These are phyloP conservation scores for Chironex yamaguchii DNA, from an alignment of 30 jellyfish, hydroid and myxozoan species.

Conservation along the genomic window DNA sequence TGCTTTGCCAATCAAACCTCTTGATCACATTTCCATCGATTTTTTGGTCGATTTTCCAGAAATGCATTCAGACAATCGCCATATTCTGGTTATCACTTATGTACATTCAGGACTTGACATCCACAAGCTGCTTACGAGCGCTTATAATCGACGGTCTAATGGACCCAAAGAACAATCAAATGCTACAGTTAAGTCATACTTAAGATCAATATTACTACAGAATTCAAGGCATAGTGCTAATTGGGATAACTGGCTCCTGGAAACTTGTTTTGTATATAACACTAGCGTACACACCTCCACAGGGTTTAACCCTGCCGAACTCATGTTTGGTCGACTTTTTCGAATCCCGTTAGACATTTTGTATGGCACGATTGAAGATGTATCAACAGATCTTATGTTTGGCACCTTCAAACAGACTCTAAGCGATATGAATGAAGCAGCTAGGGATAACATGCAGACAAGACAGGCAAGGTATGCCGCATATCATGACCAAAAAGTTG, in stretches of 20 bases:
- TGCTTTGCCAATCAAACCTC: slow-evolving; percentile 2
- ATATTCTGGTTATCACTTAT: slow-evolving; percentile 1
- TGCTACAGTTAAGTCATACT: slow-evolving; percentile 1
- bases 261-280: slow-evolving; percentile 37
- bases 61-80: background rate
- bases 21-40: background rate
- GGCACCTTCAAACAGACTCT: background rate
- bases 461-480: slow-evolving; percentile 22
- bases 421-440: background rate
- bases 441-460: slow-evolving; percentile 11
- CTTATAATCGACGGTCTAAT: slow-evolving; percentile 32
- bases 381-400: background rate
- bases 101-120: slow-evolving; percentile 1
- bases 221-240: background rate
- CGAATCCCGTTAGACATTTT: slow-evolving; percentile 22
- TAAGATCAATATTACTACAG: background rate
- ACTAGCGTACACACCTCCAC: slow-evolving; percentile 23
- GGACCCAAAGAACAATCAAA: slow-evolving; percentile 23
- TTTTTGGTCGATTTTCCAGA: background rate
- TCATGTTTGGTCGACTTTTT: slow-evolving; percentile 35
- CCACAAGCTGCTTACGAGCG: slow-evolving; percentile 12
- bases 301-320: slow-evolving; percentile 50
- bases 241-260: slow-evolving; percentile 41
- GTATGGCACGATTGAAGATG: slow-evolving; percentile 14
- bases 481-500: slow-evolving; percentile 20